Evolutionary conservation across 2,888 invertebrate genomes (phyloP).

Genomic region (Antheraea yamamai): DNA sequence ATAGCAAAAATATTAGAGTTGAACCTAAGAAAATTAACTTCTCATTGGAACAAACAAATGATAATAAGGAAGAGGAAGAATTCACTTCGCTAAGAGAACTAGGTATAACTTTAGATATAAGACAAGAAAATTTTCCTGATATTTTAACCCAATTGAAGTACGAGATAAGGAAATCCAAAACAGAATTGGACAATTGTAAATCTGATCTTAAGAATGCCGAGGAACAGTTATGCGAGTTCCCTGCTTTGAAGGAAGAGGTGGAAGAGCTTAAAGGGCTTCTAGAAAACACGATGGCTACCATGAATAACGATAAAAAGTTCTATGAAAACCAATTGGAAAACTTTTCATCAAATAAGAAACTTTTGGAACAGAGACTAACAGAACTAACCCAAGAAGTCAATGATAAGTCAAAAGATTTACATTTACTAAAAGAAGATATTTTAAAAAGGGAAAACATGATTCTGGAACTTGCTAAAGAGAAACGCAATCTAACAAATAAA

Average conservation of each 20-base stretch:
- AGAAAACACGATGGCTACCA: conserved; percentile 75
- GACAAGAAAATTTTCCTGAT: conserved; percentile 71
- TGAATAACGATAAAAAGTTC: conserved; percentile 80
- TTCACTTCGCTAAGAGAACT: conserved; percentile 80
- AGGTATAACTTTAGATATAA: conserved; percentile 73
- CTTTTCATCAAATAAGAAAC: conserved; percentile 75
- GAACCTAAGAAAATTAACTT: conserved; percentile 77
- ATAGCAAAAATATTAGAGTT: conserved; percentile 62
- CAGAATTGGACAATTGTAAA: conserved; percentile 79
- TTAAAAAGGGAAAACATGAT: conserved; percentile 82
- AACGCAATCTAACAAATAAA: conserved; percentile 75
- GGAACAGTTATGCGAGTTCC: conserved; percentile 78
- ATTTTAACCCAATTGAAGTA: conserved; percentile 71
- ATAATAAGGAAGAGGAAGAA: conserved; percentile 67
- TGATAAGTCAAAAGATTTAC: conserved; percentile 78
- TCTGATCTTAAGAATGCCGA: conserved; percentile 79
- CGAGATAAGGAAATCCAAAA: conserved; percentile 81
- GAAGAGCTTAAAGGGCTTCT: conserved; percentile 73
- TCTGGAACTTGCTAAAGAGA: conserved; percentile 80
- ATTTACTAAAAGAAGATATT: conserved; percentile 80
- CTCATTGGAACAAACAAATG: conserved; percentile 60
- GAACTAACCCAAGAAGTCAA: conserved; percentile 80
- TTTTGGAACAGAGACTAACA: conserved; percentile 80
- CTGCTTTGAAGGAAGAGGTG: conserved; percentile 73
- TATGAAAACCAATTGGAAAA: conserved; percentile 81